Evolutionary conservation across 1,140 invertebrate species (phyloP), one percentile per base, ranked within the genome.

Genomic region (Drosophila lini): DNA sequence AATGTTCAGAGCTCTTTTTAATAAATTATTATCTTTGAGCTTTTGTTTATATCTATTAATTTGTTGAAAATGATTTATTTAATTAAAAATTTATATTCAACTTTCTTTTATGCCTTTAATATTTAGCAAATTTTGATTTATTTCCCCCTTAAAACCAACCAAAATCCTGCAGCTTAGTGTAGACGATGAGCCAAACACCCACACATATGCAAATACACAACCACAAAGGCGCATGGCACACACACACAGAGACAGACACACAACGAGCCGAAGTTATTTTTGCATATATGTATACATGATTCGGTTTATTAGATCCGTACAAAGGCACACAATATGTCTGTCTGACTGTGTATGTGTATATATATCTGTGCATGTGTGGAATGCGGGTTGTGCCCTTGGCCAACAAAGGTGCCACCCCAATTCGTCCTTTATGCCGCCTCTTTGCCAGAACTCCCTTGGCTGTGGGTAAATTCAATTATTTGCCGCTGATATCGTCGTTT

Each of bases 391-490:
- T 62, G 31, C 53, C 59, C 50, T 57, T 74, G 58, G 44, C 52
- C 59, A 63, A 70, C 68, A 69, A 70, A 69, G 65, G 64, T 32
- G 47, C 25, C 47, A 28, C n/a, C 28, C 28, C 31, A 22, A 11
- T n/a, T 28, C 62, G 19, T 42, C 31, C n/a, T 34, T 22, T 19
- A 41, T 22, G 45, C 50, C 34, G n/a, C 40, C 47, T 22, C 41
- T 22, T 47, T 34, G 50, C 31, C 15, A 32, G 15, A n/a, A 40
- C 56, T 69, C 64, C 57, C 40, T 73, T 64, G 57, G 58, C 70
- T 80, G 76, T 86, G 83, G 83, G 79, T 80, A 86, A 86, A 88
- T 86, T 86, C 83, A 88, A 86, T 86, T 86, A 86, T 88, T 88
- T 86, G 79, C 62, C 75, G 83, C 83, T 88, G 83, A 88, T 86